Evolutionary conservation across 2,888 invertebrate species (phyloP).

Genomic region (Nemurella pictetii): DNA sequence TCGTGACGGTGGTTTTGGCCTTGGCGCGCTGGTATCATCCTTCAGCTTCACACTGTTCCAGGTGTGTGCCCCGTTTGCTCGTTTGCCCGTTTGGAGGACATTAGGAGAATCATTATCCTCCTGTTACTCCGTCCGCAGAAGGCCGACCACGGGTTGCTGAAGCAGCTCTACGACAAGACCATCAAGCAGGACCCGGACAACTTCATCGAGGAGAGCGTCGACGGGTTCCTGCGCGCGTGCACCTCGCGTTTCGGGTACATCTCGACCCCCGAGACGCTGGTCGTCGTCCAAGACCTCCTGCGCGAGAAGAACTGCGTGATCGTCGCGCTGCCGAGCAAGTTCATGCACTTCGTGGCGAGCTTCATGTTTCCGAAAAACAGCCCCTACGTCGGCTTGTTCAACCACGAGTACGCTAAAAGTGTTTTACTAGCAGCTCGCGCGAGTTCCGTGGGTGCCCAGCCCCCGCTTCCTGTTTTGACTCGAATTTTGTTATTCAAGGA

Average conservation of each 20-base stretch:
- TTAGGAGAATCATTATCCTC: no score
- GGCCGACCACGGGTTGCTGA: neutral
- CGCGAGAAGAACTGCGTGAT: neutral
- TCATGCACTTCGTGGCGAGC: neutral
- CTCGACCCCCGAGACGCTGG: neutral
- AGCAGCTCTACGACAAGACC: neutral
- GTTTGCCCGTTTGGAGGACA: no score
- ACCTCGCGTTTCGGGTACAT: neutral
- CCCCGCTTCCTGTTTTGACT: no score
- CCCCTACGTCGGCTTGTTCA: constrained; percentile 12
- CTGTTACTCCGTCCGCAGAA: neutral
- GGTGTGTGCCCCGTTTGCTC: neutral
- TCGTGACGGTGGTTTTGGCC: neutral
- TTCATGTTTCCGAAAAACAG: constrained; percentile 8
- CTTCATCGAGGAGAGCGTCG: neutral
- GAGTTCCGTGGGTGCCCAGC: no score
- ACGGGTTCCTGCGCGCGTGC: neutral
- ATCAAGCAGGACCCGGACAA: neutral
- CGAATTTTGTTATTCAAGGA: no score
- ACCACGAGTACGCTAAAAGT: neutral
- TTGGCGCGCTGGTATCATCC: neutral
- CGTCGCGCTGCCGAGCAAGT: neutral
- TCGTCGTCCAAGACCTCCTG: neutral
- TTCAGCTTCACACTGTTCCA: neutral
- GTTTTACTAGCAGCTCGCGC: no score